Base-by-base conservation (phyloP, 2,888 invertebrate species). In the Tromatobia lineatoria region DNA sequence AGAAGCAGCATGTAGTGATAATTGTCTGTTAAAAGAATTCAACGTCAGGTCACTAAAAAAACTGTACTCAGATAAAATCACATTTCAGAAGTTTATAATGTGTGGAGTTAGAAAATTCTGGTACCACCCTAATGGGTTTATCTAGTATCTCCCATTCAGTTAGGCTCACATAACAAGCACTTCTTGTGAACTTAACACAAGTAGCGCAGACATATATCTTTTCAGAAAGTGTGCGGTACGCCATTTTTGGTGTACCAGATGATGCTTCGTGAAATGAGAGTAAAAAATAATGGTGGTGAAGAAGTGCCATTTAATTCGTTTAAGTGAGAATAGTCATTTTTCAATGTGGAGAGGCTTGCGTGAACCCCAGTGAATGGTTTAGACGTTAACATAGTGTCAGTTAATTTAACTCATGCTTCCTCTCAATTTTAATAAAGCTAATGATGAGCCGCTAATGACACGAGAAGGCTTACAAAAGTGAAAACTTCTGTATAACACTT, bases 361-460 rank as follows among this genome's bases (percentile, higher is more conserved):
- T 6, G 13, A 23, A 25, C 15, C 57, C 15, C n/a, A 7, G 15
- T 57, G 20, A 66, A 66, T 45, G 38, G n/a, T 66, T 64, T 20
- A 20, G 67, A 76, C 38, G 13, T 42, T 57, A 25, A 76, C 38
- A 50, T 34, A 66, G 42, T 52, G 42, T 25, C 29, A 67, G 54
- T 76, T 67, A 42, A 76, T 67, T 61, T 42, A 23, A 45, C 64
- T 50, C 20, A 15, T 29, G 34, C 47, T 50, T 29, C 66, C 66
- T 25, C 29, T 42, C 23, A 15, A 23, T 47, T 59, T 57, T 45
- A 59, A 54, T 10, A 20, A 71, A 70, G 66, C 42, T 52, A 76
- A 76, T 77, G 45, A 77, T 25, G 57, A 77, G 25, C 38, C 45
- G 57, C 42, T 66, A 59, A 67, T 57, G 34, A 25, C 13, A 57